Base-by-base conservation (phyloP, 2,113 vertebrate species). In the Rynchops niger region DNA sequence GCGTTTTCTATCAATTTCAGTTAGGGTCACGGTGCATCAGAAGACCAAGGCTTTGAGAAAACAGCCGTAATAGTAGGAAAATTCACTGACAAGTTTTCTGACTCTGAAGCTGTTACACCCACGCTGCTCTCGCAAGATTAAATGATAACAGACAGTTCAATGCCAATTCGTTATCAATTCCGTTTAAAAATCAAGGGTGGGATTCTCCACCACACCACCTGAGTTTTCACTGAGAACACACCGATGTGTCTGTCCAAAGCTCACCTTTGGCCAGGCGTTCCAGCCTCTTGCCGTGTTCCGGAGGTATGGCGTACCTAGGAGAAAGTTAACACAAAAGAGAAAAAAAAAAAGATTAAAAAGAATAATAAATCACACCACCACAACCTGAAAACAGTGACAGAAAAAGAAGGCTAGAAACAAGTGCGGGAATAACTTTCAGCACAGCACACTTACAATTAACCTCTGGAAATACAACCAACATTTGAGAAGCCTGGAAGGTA, bases 191-290 rank as follows among this genome's bases (percentile, higher is more conserved):
- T 20, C 17, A 50, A 58, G 53, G 20, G 66, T 14, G 38, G 40
- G 27, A 52, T n/a, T 49, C 40, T 67, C 16, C 30, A 25, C 30
- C 2, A 5, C 32, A 6, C 62, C 10, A 20, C 62, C 55, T 34
- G 42, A 11, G 23, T 38, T 53, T 38, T 43, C 52, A 29, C 42
- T 3, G 9, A 42, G 66, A 30, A 40, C 27, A 32, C 12, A 10
- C 11, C 59, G 10, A 2, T 1, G 7, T 16, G 15, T 47, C 30
- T 52, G 8, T 21, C 23, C 19, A 4, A 25, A 34, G 55, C 97
- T 98, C 96, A 99, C 99, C 99, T 98, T 99, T 99, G 0, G 99
- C 99, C 96, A 99, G 98, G 72, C 99, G 98, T 91, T 99, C 99
- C 94, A 99, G 97, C 55, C 99, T 98, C 97, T 99, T 99, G 94